phyloP scores from a whole-genome alignment of 1,140 invertebrate genomes.

The Lutraria rhynchaena region DNA sequence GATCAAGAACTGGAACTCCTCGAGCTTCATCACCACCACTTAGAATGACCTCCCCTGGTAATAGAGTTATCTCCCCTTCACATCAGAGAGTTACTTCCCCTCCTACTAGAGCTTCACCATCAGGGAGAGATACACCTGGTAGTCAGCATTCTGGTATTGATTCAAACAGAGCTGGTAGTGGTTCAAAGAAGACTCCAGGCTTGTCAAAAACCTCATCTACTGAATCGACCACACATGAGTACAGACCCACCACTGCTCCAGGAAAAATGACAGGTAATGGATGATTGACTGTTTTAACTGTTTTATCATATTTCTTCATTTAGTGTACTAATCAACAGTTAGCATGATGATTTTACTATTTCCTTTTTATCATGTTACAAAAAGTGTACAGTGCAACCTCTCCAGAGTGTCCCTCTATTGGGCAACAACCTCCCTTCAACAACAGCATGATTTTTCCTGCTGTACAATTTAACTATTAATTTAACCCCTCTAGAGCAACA shows the following conservation, averaged over 20 bases:
- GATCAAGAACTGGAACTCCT: conserved; percentile 68
- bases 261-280: conserved; percentile 76
- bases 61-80: conserved; percentile 49
- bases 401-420: too few species aligned
- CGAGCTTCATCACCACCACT: conserved; percentile 67
- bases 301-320: too few species aligned
- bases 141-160: conserved; percentile 28
- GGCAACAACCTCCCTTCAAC: too few species aligned
- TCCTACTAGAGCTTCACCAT: conserved; percentile 29
- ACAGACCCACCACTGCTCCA: conserved; percentile 75
- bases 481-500: too few species aligned
- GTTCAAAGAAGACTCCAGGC: conserved; percentile 25
- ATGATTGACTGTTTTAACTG: too few species aligned
- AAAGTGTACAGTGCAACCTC: too few species aligned
- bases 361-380: too few species aligned
- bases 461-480: too few species aligned
- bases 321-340: too few species aligned
- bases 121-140: conserved; percentile 36
- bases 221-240: conserved; percentile 39
- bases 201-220: conserved; percentile 26
- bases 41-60: conserved; percentile 62
- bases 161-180: conserved; percentile 54
- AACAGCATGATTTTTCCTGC: too few species aligned
- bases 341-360: too few species aligned
- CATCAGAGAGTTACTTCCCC: conserved; percentile 63